Evolutionary conservation across 2,113 vertebrate genomes (phyloP), one percentile per base, ranked within the genome.

Genomic region (Mungos mungo): DNA sequence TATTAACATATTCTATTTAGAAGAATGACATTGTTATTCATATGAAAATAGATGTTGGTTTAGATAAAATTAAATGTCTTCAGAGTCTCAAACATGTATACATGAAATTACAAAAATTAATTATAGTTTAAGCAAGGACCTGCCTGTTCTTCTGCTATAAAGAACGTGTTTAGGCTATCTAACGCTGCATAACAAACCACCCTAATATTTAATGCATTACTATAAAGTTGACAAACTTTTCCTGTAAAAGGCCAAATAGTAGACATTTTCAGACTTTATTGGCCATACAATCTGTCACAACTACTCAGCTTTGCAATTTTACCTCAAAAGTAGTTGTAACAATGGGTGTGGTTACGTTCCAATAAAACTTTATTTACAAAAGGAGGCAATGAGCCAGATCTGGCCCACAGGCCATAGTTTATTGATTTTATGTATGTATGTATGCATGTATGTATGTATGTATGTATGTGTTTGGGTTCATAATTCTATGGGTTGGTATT

Each of bases 31-130:
- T 87, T 97, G 90, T 90, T 97, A 97, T 66, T 93, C 57, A 86
- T 54, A 83, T 68, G 66, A 93, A 97, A 96, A 95, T 93, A 93
- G 72, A 96, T 96, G 54, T 93, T 97, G 33, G 54, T 93, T 85
- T 92, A 90, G 93, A 97, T 98, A 97, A 98, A 96, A 69, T 90
- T 97, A 96, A 97, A 45, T 98, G 89, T 18, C 12, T 95, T 98
- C 93, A 93, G 35, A 82, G 72, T 79, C 76, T 97, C 85, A 96
- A 89, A 91, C 47, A 81, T 94, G 45, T 82, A n/a, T 89, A 95
- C 50, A 15, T 41, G 45, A 95, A 97, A 97, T 96, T 97, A 96
- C 50, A 94, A 71, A 92, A 94, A 95, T 96, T 93, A 97, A 95
- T 97, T 95, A 91, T 54, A 93, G 41, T 80, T 95, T 41, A 68